Evolutionary conservation across 2,113 vertebrate species (phyloP).

Genomic region (Rhineura floridana): DNA sequence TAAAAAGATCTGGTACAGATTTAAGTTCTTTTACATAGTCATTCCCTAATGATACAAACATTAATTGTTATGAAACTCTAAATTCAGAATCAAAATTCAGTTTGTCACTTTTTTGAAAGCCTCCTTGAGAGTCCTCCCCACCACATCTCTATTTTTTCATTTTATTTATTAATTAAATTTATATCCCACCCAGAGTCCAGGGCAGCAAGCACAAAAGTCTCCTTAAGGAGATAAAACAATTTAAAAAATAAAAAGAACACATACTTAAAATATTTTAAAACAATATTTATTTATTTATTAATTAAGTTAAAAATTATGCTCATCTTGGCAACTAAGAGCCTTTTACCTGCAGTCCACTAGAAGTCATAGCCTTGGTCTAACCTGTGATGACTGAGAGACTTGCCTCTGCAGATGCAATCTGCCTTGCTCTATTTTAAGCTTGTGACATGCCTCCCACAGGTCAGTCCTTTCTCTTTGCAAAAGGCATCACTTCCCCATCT

Average conservation of each 20-base stretch:
- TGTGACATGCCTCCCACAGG: constrained; percentile 30
- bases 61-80: background rate
- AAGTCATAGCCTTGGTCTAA: constrained; percentile 33
- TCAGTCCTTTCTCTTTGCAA: constrained; percentile 31
- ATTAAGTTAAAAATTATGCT: no score
- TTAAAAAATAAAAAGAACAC: no score
- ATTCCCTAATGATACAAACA: background rate
- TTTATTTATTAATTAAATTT: no score
- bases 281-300: no score
- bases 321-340: rapidly evolving
- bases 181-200: no score
- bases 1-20: background rate
- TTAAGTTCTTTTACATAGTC: background rate
- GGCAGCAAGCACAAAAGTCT: no score
- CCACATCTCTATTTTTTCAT: no score
- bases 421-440: constrained; percentile 30
- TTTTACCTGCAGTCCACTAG: constrained; percentile 49
- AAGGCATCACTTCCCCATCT: background rate
- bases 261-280: no score
- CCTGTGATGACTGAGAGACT: background rate
- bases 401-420: background rate
- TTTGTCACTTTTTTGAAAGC: background rate
- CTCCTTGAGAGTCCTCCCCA: background rate
- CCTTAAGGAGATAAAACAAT: no score
- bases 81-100: background rate